phyloP scores from a whole-genome alignment of 1,140 invertebrate species.

The Diorhabda sublineata region DNA sequence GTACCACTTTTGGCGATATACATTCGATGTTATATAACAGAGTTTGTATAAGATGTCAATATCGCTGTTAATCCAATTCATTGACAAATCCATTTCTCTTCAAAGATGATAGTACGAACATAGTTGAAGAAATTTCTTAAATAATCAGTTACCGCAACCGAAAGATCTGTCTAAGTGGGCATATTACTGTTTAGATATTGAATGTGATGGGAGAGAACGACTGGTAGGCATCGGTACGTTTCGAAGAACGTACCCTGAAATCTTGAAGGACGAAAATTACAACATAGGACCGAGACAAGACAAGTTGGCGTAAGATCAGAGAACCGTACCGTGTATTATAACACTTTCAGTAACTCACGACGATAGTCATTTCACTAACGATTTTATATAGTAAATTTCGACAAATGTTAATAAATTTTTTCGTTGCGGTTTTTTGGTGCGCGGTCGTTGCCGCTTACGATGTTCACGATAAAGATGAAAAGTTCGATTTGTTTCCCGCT shows the following conservation, averaged over 20 bases:
- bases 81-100: background rate
- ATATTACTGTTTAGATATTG: too few species aligned
- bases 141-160: too few species aligned
- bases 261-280: constrained; percentile 19
- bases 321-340: constrained; percentile 7
- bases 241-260: background rate
- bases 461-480: constrained; percentile 6
- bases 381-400: background rate
- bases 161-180: too few species aligned
- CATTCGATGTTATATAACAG: too few species aligned
- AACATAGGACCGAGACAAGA: background rate
- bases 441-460: constrained; percentile 6
- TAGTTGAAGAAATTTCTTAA: too few species aligned
- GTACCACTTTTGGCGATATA: too few species aligned
- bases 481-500: constrained; percentile 29
- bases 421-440: constrained; percentile 11
- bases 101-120: background rate
- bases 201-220: too few species aligned
- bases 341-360: constrained; percentile 20
- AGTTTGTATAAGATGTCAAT: too few species aligned
- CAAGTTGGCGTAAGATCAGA: constrained; percentile 1
- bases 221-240: too few species aligned
- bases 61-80: background rate
- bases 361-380: constrained; percentile 20
- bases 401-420: constrained; percentile 16